These are phyloP conservation scores for Peromyscus leucopus DNA, from an alignment of 2,113 vertebrate species.

Conservation along the genomic window DNA sequence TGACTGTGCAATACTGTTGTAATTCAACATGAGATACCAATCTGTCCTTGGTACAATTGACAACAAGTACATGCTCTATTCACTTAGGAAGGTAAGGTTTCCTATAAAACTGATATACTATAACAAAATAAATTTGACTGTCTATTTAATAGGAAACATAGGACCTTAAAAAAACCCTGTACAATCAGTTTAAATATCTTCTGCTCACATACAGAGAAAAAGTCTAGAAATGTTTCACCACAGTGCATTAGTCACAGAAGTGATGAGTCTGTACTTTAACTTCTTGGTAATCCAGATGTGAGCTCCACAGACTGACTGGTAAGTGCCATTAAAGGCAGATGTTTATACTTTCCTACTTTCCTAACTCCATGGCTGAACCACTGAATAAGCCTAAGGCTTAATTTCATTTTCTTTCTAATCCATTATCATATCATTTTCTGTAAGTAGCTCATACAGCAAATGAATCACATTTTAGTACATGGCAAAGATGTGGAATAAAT, in stretches of 20 bases:
- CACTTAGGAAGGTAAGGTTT: background rate
- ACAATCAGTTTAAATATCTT: background rate
- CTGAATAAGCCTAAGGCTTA: background rate
- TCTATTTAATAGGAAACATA: background rate
- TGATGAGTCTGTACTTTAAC: background rate
- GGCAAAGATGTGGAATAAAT: background rate
- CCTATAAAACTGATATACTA: background rate
- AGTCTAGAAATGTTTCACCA: background rate
- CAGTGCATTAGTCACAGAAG: background rate
- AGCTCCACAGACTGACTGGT: background rate
- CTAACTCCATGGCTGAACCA: background rate
- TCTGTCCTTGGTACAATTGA: background rate
- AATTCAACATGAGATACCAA: background rate
- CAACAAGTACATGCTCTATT: background rate
- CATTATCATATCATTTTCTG: background rate
- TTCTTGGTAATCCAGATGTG: background rate
- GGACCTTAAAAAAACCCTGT: background rate
- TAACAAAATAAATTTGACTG: background rate
- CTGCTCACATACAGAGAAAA: background rate
- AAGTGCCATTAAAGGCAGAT: background rate
- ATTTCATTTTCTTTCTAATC: background rate
- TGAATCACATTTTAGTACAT: background rate
- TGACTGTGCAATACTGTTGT: background rate
- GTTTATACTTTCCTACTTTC: background rate
- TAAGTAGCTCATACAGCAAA: background rate